Percentiles rank a stretch among this genome's conserved stretches.
phyloP scores from a whole-genome alignment of 1,140 invertebrate genomes.

The Homalodisca vitripennis region DNA sequence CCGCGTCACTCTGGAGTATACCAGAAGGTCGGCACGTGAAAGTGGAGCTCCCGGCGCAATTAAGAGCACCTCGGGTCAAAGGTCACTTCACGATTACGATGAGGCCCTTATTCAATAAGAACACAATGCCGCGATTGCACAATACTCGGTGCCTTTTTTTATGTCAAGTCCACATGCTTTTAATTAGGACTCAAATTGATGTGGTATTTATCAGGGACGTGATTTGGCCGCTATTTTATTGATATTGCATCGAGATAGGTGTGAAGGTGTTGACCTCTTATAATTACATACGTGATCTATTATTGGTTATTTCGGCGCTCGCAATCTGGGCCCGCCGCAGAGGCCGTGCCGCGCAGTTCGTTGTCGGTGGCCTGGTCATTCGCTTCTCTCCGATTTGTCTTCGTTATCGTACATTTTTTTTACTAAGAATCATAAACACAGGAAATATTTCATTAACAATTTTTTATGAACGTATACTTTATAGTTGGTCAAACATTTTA shows the following conservation, averaged over 20 bases:
- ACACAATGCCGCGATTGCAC: slow-evolving; percentile 16
- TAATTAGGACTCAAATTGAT: slow-evolving; percentile 20
- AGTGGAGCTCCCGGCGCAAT: slow-evolving; percentile 18
- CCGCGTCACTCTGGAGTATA: not conserved
- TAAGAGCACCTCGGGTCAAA: slow-evolving; percentile 1
- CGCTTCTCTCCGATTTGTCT: no score
- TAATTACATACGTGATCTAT: slow-evolving; percentile 19
- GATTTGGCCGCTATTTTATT: not conserved
- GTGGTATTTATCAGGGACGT: slow-evolving; percentile 13
- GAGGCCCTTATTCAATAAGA: slow-evolving; percentile 25
- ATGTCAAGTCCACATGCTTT: slow-evolving; percentile 21
- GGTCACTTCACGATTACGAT: slow-evolving; percentile 16
- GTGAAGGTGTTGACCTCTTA: not conserved
- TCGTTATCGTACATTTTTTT: no score
- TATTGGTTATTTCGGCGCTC: not conserved
- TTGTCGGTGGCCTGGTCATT: no score
- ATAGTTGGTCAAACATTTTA: no score
- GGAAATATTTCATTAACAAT: no score
- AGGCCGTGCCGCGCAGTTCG: not conserved
- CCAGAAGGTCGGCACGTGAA: not conserved
- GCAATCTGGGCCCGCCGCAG: not conserved
- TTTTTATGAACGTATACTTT: no score
- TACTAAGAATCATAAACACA: no score
- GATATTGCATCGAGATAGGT: not conserved
- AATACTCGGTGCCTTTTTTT: slow-evolving; percentile 7